Evolutionary conservation across 2,113 vertebrate genomes (phyloP).

Genomic region (Sorex fumeus): DNA sequence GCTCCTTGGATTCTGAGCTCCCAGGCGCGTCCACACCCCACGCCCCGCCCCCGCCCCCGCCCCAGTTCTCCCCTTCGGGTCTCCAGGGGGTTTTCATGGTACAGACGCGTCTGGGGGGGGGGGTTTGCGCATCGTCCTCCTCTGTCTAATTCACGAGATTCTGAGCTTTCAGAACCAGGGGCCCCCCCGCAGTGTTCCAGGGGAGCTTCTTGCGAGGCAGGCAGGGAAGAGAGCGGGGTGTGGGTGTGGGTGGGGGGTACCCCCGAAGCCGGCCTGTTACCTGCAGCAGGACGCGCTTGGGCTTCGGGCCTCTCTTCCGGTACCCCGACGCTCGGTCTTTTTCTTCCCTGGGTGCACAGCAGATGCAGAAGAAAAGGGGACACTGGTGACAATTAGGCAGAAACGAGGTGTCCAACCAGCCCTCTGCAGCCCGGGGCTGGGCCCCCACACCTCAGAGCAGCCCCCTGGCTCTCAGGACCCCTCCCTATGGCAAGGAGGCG

Average conservation of each 20-base stretch:
- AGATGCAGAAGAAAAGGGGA: constrained; percentile 76
- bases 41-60: no score
- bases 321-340: constrained; percentile 96
- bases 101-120: no score
- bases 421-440: neutral
- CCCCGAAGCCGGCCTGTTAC: constrained; percentile 85
- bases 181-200: neutral
- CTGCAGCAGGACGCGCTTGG: constrained; percentile 96
- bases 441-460: neutral
- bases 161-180: neutral
- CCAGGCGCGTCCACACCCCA: neutral
- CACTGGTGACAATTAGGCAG: constrained; percentile 63
- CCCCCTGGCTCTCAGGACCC: neutral
- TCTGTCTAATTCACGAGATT: neutral
- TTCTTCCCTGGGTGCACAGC: constrained; percentile 92
- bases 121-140: neutral
- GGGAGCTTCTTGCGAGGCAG: neutral
- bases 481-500: no score
- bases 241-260: neutral
- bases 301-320: constrained; percentile 97
- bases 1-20: neutral
- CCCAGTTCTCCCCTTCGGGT: neutral
- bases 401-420: accelerated
- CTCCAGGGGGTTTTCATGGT: neutral
- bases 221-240: accelerated